Conservation (phyloP, 1,140 invertebrate genomes). For the Solenopsis fugax region DNA sequence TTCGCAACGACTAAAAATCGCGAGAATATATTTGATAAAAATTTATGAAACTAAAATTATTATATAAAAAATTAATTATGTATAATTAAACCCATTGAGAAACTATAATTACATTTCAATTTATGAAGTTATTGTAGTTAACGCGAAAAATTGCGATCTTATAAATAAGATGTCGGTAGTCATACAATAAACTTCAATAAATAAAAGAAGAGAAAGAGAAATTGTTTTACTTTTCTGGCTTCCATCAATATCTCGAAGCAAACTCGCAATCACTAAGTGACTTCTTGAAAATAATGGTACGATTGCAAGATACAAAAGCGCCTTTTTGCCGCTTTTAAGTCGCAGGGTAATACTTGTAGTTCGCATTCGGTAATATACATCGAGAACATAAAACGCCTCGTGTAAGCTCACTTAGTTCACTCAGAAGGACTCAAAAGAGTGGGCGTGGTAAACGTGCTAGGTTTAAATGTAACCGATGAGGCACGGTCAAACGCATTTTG, state of each 20-base stretch:
- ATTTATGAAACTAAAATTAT: not conserved
- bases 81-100: not conserved
- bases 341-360: not conserved
- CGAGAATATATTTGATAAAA: not conserved
- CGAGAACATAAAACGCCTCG: conserved; percentile 14
- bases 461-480: conserved; percentile 70
- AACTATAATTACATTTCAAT: not conserved
- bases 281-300: not conserved
- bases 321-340: conserved; percentile 13
- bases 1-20: not conserved
- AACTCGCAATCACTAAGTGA: conserved; percentile 6
- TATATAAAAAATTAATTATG: not conserved
- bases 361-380: not conserved
- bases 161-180: not conserved
- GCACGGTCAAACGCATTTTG: conserved; percentile 53
- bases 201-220: no score
- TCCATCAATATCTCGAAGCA: not conserved
- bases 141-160: not conserved
- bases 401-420: conserved; percentile 15
- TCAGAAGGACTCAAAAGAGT: not conserved
- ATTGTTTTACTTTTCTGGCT: not conserved
- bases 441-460: conserved; percentile 5
- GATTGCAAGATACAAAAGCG: conserved; percentile 1
- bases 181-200: no score
- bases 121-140: not conserved